phyloP scores from a whole-genome alignment of 2,888 invertebrate genomes.

The Dioctria linearis region DNA sequence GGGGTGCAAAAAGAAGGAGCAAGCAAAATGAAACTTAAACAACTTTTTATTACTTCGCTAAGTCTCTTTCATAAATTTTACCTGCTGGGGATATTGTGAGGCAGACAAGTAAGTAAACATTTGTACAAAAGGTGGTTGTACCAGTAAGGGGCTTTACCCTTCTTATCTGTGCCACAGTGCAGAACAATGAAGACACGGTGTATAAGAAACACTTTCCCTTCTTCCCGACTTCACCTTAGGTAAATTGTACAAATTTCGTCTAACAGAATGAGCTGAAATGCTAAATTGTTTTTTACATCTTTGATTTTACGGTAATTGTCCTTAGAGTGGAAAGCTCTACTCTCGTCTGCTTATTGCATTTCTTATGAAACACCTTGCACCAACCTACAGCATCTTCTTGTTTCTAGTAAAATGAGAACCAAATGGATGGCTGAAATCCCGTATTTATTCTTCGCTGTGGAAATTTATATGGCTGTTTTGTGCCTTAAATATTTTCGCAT shows the following conservation, averaged over 20 bases:
- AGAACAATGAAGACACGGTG: constrained; percentile 40
- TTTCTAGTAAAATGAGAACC: neutral
- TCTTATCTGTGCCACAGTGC: constrained; percentile 48
- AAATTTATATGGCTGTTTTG: constrained; percentile 36
- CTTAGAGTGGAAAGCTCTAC: constrained; percentile 6
- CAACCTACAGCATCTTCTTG: neutral
- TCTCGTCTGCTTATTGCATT: neutral
- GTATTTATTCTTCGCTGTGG: constrained; percentile 51
- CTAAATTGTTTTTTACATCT: constrained; percentile 58
- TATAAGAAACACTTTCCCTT: constrained; percentile 43
- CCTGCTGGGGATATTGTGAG: constrained; percentile 53
- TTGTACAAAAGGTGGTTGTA: constrained; percentile 52
- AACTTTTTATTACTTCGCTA: constrained; percentile 59
- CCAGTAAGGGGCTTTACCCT: constrained; percentile 50
- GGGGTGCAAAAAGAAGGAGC: constrained; percentile 41
- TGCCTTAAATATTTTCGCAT: too few relatives aligned
- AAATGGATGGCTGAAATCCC: constrained; percentile 38
- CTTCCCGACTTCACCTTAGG: constrained; percentile 24
- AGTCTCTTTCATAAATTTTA: constrained; percentile 57
- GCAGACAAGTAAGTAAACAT: constrained; percentile 52
- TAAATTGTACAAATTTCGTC: constrained; percentile 55
- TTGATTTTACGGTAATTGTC: constrained; percentile 58
- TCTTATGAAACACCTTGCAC: constrained; percentile 4
- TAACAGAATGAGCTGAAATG: constrained; percentile 55
- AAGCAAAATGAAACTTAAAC: constrained; percentile 58